phyloP scores from a whole-genome alignment of 2,113 vertebrate genomes.

The Paramisgurnus dabryanus region DNA sequence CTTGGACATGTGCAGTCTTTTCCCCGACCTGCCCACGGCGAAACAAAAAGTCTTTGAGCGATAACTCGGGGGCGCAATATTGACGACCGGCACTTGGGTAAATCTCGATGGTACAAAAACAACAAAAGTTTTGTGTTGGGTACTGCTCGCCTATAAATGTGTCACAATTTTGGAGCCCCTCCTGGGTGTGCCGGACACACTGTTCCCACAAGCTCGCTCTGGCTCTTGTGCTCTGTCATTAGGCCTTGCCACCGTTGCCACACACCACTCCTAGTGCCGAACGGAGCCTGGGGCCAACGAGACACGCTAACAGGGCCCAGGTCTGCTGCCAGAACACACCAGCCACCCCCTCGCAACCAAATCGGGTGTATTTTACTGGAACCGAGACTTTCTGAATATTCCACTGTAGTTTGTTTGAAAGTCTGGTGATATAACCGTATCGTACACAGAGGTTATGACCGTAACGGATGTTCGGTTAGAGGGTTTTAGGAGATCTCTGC shows the following conservation, averaged over 20 bases:
- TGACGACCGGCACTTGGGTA: neutral
- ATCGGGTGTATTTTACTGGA: constrained; percentile 26
- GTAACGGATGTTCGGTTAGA: too few species aligned
- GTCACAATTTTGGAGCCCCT: constrained; percentile 47
- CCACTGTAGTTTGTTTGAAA: constrained; percentile 16
- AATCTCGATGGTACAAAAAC: neutral
- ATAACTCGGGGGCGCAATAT: constrained; percentile 6
- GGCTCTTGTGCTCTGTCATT: constrained; percentile 47
- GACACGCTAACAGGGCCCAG: constrained; percentile 9
- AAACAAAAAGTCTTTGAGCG: constrained; percentile 7
- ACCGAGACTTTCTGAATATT: constrained; percentile 15
- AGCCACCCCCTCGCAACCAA: constrained; percentile 4
- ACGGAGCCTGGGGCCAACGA: constrained; percentile 7
- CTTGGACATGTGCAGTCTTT: constrained; percentile 1
- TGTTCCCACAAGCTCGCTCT: constrained; percentile 42
- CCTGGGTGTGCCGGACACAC: constrained; percentile 44
- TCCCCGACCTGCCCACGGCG: neutral
- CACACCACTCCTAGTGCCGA: constrained; percentile 30
- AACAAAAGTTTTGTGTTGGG: constrained; percentile 38
- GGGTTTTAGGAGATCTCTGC: constrained; percentile 16
- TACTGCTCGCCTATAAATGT: constrained; percentile 32
- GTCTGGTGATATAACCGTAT: neutral
- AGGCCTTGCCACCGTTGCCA: constrained; percentile 46
- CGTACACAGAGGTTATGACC: neutral
- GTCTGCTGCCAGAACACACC: constrained; percentile 1